Conservation (phyloP, 2,888 invertebrate genomes). For the Nezara viridula region DNA sequence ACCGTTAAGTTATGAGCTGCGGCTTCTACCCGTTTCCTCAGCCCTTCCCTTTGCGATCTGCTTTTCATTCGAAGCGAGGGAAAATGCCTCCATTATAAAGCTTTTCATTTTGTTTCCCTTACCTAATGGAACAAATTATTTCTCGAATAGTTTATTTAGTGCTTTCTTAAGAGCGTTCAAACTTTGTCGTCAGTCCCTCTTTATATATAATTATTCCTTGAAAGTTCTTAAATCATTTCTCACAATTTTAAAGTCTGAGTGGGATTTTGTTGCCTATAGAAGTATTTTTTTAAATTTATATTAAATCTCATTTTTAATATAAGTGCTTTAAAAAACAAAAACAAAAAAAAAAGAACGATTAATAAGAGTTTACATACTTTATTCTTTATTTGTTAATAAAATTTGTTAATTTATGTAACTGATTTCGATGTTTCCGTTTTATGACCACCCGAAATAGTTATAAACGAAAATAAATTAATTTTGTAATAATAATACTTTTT, state of each 20-base stretch:
- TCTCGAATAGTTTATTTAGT: slow-evolving; percentile 26
- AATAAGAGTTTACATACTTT: neutral
- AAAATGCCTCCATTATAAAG: slow-evolving; percentile 29
- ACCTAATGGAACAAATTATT: slow-evolving; percentile 42
- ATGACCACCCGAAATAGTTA: no score
- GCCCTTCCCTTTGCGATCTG: neutral
- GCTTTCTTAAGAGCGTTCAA: slow-evolving; percentile 3
- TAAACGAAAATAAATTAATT: no score
- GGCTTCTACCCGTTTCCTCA: neutral
- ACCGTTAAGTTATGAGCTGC: neutral
- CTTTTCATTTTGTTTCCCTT: slow-evolving; percentile 37
- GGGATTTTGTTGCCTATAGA: neutral
- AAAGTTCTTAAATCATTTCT: slow-evolving; percentile 1
- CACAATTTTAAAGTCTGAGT: neutral
- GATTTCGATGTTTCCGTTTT: no score
- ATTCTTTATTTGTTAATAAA: neutral
- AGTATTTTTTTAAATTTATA: slow-evolving; percentile 2
- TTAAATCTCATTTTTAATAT: neutral
- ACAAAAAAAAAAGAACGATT: neutral
- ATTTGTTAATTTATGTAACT: no score
- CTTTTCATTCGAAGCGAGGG: neutral
- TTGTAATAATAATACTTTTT: no score
- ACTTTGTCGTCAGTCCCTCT: slow-evolving; percentile 2
- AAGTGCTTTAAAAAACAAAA: neutral
- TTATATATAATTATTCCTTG: slow-evolving; percentile 8